phyloP scores from a whole-genome alignment of 2,888 invertebrate genomes.

The Masnerella sp. region DNA sequence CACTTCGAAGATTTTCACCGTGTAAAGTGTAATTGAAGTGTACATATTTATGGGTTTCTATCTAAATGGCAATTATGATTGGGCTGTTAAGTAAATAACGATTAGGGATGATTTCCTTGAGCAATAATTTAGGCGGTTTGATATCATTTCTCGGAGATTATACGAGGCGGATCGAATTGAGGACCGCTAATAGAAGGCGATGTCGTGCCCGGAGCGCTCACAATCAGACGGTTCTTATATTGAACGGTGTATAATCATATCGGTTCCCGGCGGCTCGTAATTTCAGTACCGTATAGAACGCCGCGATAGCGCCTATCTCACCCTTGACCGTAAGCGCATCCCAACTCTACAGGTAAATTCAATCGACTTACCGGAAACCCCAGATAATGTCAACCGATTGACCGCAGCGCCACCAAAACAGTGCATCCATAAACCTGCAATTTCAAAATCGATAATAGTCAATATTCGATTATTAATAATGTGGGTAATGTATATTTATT shows the following conservation, averaged over 20 bases:
- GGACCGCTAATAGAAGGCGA: conserved; percentile 49
- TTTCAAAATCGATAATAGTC: conserved; percentile 25
- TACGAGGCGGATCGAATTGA: conserved; percentile 42
- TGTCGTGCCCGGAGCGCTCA: conserved; percentile 50
- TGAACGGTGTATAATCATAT: conserved; percentile 55
- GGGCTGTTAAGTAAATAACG: conserved; percentile 15
- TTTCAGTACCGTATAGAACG: conserved; percentile 45
- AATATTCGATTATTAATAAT: no score
- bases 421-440: conserved; percentile 24
- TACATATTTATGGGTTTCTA: background rate
- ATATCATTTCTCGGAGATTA: conserved; percentile 38
- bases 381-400: conserved; percentile 55
- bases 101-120: conserved; percentile 1
- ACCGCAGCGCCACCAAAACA: conserved; percentile 26
- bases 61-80: conserved; percentile 1
- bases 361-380: conserved; percentile 53
- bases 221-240: conserved; percentile 51
- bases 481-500: no score
- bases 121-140: conserved; percentile 14
- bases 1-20: background rate
- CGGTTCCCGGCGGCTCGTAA: conserved; percentile 56
- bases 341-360: conserved; percentile 53
- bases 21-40: background rate
- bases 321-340: conserved; percentile 57
- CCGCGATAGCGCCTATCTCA: conserved; percentile 54